Evolutionary conservation across 2,113 vertebrate genomes (phyloP), one percentile per base, ranked within the genome.

Genomic region (Dermatemys mawii): DNA sequence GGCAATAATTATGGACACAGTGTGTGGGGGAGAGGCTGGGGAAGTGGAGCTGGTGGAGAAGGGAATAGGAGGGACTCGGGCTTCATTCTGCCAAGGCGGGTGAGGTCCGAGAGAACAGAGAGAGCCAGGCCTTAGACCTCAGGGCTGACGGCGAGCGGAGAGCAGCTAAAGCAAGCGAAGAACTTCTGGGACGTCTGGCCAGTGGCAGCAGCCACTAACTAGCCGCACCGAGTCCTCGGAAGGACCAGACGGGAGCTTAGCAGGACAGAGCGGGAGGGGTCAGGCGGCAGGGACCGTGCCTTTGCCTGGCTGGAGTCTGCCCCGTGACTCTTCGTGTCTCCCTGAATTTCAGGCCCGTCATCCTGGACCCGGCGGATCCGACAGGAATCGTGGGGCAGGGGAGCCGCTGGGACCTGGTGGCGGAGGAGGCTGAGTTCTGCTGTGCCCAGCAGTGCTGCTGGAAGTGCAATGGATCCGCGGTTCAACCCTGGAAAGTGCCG

Each of bases 301-400:
- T 46, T 27, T 26, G 26, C 27, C 44, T 11, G 27, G 75, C 13
- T 29, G 26, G 44, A 11, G 7, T 29, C 5, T 78, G 75, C 44
- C 16, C 78, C 13, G 50, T 32, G 49, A 32, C 48, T 16, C 32
- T 44, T 32, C 2, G 5, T 51, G 50, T 80, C 78, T 53, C 49
- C 32, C n/a, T 13, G 51, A 55, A 80, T 70, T 54, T 46, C 78
- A 97, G 95, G 51, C 95, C 96, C 3, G 80, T 97, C 67, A 95
- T 97, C 83, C 96, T 97, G 83, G 97, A 96, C 81, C 96, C 96
- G 0, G 93, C 94, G 6, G 97, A 97, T 73, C 97, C 97, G 2
- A 95, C 96, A 0, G 90, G 92, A 78, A 92, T 96, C 0, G 48
- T 97, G 63, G 97, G 94, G 12, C 19, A 78, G 1, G 8, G 50